phyloP scores from a whole-genome alignment of 2,888 invertebrate genomes.

The Drosophila meridiana region DNA sequence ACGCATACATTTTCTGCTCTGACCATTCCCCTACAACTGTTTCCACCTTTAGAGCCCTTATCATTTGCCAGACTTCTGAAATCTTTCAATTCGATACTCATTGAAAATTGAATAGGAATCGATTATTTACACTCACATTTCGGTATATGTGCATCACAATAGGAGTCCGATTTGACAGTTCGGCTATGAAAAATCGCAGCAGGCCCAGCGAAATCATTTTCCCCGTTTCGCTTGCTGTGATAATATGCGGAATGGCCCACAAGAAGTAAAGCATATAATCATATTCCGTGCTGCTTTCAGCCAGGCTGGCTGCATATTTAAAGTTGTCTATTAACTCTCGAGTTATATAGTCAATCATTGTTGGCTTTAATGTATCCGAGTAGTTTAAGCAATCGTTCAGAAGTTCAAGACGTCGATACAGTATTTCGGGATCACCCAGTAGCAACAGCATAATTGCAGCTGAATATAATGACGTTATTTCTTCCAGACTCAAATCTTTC shows the following conservation, averaged over 20 bases:
- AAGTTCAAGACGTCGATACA: constrained; percentile 43
- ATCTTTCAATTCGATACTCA: constrained; percentile 32
- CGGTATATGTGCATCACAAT: constrained; percentile 61
- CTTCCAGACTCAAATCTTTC: constrained; percentile 46
- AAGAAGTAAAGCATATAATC: constrained; percentile 50
- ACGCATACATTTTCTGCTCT: constrained; percentile 37
- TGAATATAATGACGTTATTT: constrained; percentile 50
- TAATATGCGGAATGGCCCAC: constrained; percentile 55
- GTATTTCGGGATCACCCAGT: constrained; percentile 15
- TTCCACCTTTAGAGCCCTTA: constrained; percentile 34
- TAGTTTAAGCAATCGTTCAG: constrained; percentile 62
- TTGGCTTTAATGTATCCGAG: constrained; percentile 64
- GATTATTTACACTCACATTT: constrained; percentile 41
- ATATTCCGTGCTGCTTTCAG: constrained; percentile 31
- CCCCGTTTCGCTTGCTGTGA: constrained; percentile 65
- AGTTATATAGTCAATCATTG: constrained; percentile 64
- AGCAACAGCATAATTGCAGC: constrained; percentile 45
- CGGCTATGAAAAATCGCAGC: constrained; percentile 46
- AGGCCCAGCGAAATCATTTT: constrained; percentile 61
- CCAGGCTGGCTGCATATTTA: constrained; percentile 22
- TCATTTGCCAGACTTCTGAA: constrained; percentile 59
- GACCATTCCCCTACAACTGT: constrained; percentile 52
- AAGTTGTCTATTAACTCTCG: constrained; percentile 39
- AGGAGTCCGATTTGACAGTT: constrained; percentile 26
- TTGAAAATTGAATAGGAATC: not conserved